These are phyloP conservation scores for Amphipoea lucens DNA, from an alignment of 2,888 invertebrate species.

Conservation along the genomic window DNA sequence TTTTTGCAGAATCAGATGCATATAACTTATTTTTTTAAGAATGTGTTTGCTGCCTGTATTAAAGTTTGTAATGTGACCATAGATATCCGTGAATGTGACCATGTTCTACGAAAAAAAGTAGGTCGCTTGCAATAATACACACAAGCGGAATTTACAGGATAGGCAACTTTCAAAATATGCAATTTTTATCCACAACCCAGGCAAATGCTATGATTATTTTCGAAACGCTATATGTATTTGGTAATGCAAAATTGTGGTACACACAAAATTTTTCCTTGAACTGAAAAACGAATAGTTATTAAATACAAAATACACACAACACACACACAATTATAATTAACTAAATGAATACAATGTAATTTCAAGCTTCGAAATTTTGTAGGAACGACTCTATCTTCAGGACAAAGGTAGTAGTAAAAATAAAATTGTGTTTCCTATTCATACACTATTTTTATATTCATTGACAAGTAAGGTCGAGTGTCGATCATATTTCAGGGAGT, in stretches of 20 bases:
- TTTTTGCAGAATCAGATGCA: neutral
- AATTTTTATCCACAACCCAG: too few species aligned
- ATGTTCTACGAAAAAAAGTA: neutral
- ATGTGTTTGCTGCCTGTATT: neutral
- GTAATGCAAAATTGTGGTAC: too few species aligned
- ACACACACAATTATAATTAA: too few species aligned
- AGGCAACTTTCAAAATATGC: too few species aligned
- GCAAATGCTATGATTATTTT: too few species aligned
- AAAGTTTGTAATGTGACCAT: neutral
- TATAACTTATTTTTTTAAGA: neutral
- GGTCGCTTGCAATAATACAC: neutral
- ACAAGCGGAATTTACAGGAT: too few species aligned
- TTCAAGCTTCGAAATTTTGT: neutral
- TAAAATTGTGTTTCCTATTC: neutral
- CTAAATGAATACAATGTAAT: neutral
- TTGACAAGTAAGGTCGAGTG: constrained; percentile 34
- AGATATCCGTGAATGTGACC: neutral
- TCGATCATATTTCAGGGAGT: constrained; percentile 20
- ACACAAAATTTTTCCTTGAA: too few species aligned
- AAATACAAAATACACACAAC: neutral
- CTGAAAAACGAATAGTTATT: neutral
- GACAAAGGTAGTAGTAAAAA: neutral
- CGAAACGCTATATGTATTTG: too few species aligned
- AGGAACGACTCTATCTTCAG: neutral
- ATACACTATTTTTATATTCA: neutral